Evolutionary conservation across 2,113 vertebrate species (phyloP).

Genomic region (Ceyx margarethae): DNA sequence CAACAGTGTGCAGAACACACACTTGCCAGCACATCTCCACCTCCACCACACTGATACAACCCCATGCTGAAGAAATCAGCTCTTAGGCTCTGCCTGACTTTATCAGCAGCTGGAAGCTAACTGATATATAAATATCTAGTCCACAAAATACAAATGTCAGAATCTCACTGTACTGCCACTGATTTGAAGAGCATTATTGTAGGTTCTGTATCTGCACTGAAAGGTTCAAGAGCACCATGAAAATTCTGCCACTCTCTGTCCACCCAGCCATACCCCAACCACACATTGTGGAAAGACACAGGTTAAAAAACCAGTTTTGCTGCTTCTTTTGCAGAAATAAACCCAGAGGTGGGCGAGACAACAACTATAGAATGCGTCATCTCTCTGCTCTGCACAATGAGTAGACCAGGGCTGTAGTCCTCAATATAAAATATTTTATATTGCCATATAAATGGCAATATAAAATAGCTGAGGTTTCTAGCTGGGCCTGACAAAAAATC

Average conservation of each 20-base stretch:
- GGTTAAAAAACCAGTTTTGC: neutral
- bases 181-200: neutral
- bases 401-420: rapidly evolving
- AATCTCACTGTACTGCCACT: neutral
- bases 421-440: too few species aligned
- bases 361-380: neutral
- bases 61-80: neutral
- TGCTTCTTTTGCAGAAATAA: neutral
- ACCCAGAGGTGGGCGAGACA: neutral
- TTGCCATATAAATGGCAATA: neutral
- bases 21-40: neutral
- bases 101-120: neutral
- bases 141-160: neutral
- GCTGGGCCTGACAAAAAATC: neutral
- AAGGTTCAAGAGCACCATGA: neutral
- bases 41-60: neutral
- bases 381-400: neutral
- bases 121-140: neutral
- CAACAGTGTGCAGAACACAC: neutral
- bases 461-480: neutral
- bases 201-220: neutral
- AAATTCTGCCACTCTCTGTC: neutral
- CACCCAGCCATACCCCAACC: neutral
- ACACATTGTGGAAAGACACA: neutral
- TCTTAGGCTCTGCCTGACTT: neutral